Evolutionary conservation across 2,113 vertebrate species (phyloP), one percentile per base, ranked within the genome.

Genomic region (Hydrochoerus hydrochaeris): DNA sequence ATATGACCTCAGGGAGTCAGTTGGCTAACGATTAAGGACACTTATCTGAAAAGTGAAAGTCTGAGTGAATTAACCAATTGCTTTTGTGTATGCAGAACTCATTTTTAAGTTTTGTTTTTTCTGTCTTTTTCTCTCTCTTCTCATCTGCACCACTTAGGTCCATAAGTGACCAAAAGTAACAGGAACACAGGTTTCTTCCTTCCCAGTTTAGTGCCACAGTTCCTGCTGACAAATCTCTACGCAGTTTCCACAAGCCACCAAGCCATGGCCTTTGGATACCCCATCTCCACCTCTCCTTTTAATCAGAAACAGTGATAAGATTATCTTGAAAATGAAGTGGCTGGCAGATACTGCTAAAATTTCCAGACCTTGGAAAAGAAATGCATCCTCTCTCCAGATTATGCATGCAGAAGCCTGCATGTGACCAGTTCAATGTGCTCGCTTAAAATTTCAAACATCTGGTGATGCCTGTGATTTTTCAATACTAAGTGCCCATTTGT

Each of bases 291-390:
- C 41, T 84, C 28, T 83, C 54, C 71, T 95, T 73, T 58, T 87
- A 96, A 95, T 90, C 77, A 96, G 65, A 93, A 97, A 92, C 90
- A 94, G 86, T 58, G 67, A 96, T 60, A 80, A 78, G 87, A 95
- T 96, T 97, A 97, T 98, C 94, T 97, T 94, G 46, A 93, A 94
- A 97, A 98, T 17, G 80, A 97, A 63, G 58, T 87, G 84, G 96
- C 94, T 97, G 91, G 63, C 97, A 98, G 96, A 98, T 75, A 32
- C 92, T 96, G 69, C 88, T 98, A 94, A 88, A 95, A 95, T 84
- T 96, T 97, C 91, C 97, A 94, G 81, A 78, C 90, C 95, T 96
- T 98, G 81, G 11, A 17, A 35, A 75, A 97, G 57, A 92, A 77
- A 77, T 52, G 91, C 86, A 67, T 95, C 87, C 83, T 97, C 57